Conservation (phyloP, 2,113 vertebrate genomes). For the Notiomystis cincta region DNA sequence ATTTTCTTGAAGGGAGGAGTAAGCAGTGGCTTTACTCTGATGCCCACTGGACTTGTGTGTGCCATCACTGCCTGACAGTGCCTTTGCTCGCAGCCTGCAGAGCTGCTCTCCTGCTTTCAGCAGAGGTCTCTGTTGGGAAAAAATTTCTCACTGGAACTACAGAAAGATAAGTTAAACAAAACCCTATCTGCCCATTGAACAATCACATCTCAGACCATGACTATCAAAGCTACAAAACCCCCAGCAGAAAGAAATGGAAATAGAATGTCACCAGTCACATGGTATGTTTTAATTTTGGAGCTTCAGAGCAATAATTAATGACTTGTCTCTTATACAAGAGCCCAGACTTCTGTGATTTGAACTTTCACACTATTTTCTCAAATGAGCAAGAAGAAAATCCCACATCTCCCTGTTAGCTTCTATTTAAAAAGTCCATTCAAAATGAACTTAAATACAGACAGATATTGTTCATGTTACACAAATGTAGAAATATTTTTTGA, state of each 20-base stretch:
- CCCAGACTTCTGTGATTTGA: background rate
- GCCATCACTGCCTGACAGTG: background rate
- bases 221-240: background rate
- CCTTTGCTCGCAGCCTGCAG: background rate
- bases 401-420: background rate
- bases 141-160: background rate
- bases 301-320: background rate
- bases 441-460: background rate
- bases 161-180: background rate
- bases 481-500: background rate
- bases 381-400: rapidly evolving
- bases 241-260: background rate
- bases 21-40: background rate
- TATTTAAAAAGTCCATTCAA: background rate
- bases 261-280: background rate
- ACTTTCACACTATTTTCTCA: background rate
- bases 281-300: background rate
- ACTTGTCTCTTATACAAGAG: background rate
- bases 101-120: background rate
- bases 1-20: background rate
- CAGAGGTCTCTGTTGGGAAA: conserved; percentile 18
- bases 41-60: too few species aligned
- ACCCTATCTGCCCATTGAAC: background rate
- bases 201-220: background rate
- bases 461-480: background rate